Base-by-base conservation (phyloP, 2,113 vertebrate species). In the Pollachius pollachius region DNA sequence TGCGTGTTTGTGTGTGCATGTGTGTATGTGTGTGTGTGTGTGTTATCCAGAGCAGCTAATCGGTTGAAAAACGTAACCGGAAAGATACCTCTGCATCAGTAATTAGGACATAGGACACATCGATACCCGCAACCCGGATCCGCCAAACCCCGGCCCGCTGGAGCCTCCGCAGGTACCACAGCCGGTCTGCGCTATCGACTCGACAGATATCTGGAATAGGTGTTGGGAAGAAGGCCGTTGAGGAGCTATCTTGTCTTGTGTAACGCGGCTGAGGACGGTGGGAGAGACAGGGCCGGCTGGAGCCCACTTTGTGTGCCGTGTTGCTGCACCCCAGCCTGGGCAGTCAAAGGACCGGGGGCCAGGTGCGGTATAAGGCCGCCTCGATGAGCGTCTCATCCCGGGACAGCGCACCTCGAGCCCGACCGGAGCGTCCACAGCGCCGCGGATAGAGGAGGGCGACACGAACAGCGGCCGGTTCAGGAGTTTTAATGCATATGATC, bases 401-500 rank as follows among this genome's bases (percentile, higher is more conserved):
- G 86, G 82, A 85, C 82, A 85, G 88, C 89, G 86, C 80, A 88
- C 89, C 84, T 80, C 84, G 77, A 89, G 85, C 82, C 81, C 81
- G 79, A 84, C 85, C 84, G 88, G 86, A 89, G 89, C 72, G 82
- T 82, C 78, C 80, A 81, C 85, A 81, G 77, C 67, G 87, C 85
- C 87, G 83, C 83, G 92, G 88, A 86, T 89, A 82, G 76, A 82
- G 77, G 70, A 88, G 88, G 90, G 91, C 88, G 68, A 88, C 82
- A 90, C 30, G 91, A 86, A 90, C 76, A 78, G 81, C 79, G 84
- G 84, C 87, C 79, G 89, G 84, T 92, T 86, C 73, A 86, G 85
- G 89, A 93, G 92, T 92, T 89, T 95, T 93, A 92, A 94, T 95
- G 96, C 93, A 95, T 96, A 94, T 96, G 95, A 96, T 94, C 93